Conservation (phyloP, 2,797 vertebrate species). For the Pagetopsis macropterus region DNA sequence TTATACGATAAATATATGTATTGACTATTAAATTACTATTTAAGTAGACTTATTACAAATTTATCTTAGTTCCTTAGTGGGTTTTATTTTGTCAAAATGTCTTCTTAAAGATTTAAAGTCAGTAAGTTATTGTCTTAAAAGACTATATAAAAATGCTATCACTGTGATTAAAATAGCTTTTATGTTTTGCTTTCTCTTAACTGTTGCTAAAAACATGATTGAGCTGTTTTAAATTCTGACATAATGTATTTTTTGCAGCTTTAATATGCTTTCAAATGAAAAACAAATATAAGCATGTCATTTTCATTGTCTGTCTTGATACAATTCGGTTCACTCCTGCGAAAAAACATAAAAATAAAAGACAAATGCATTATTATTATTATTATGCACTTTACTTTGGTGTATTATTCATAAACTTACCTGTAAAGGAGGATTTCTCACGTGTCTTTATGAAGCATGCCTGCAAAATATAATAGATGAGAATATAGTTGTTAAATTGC, state of each 20-base stretch:
- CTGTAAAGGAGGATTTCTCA: background rate
- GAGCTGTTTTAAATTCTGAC: background rate
- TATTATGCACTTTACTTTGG: background rate
- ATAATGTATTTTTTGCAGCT: background rate
- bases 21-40: no score
- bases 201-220: background rate
- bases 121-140: no score
- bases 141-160: background rate
- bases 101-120: background rate
- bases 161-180: background rate
- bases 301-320: background rate
- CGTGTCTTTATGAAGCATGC: background rate
- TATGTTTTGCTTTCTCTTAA: background rate
- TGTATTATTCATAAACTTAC: background rate
- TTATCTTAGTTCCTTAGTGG: no score
- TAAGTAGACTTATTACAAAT: no score
- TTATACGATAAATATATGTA: no score
- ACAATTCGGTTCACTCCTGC: background rate
- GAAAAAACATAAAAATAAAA: background rate
- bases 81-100: background rate
- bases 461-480: background rate
- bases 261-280: background rate
- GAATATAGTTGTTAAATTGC: background rate
- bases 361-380: background rate
- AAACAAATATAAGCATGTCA: background rate